A percentile compares a stretch with the other conserved stretches of the same genome.
Conservation (phyloP, 2,888 invertebrate genomes). For the Hylaea fasciaria region DNA sequence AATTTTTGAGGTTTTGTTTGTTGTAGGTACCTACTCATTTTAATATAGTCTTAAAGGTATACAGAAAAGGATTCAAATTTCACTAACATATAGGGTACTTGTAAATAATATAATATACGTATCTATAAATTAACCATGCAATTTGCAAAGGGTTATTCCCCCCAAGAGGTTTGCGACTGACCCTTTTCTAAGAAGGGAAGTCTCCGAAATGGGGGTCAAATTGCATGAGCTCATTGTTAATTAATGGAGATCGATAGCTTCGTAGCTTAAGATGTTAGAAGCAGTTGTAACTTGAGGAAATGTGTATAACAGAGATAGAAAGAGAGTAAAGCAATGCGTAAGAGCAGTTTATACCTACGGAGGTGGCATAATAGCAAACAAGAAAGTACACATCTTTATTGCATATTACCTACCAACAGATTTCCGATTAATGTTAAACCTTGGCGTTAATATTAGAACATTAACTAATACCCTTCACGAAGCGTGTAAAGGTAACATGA, state of each 20-base stretch:
- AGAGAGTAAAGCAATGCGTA: background rate
- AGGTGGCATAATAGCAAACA: background rate
- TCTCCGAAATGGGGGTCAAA: constrained; percentile 61
- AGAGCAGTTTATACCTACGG: too few species aligned
- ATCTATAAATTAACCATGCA: constrained; percentile 70
- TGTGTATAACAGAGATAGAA: background rate
- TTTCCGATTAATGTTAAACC: constrained; percentile 29
- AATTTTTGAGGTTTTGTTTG: too few species aligned
- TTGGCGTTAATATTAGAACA: constrained; percentile 32
- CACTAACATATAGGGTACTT: background rate
- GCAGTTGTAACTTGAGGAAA: constrained; percentile 6
- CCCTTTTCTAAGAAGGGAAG: constrained; percentile 64
- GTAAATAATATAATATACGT: constrained; percentile 6
- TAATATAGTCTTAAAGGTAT: too few species aligned
- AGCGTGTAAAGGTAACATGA: constrained; percentile 23
- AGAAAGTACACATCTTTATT: constrained; percentile 13
- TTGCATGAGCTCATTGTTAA: constrained; percentile 61
- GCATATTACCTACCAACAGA: constrained; percentile 13
- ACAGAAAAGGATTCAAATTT: background rate
- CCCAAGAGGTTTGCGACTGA: constrained; percentile 60
- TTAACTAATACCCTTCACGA: constrained; percentile 30
- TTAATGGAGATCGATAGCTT: constrained; percentile 50
- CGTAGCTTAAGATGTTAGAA: constrained; percentile 26
- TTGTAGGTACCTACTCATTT: too few species aligned
- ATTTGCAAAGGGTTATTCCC: constrained; percentile 65